These are phyloP conservation scores for Drosophila anomalipes DNA, from an alignment of 2,888 invertebrate species.

Conservation along the genomic window DNA sequence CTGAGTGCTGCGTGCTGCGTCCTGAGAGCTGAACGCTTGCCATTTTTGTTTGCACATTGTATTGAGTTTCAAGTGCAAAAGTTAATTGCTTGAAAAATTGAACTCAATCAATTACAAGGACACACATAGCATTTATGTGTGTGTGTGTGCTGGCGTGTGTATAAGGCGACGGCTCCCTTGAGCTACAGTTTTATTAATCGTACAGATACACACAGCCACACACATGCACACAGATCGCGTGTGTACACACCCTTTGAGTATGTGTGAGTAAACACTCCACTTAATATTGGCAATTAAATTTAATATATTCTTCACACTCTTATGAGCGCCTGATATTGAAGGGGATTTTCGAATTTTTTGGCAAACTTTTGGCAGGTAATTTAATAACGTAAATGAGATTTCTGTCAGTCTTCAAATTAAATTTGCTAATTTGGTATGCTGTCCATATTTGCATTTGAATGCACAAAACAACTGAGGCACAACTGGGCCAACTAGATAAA, in stretches of 20 bases:
- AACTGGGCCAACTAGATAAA: slow-evolving; percentile 49
- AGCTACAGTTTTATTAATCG: slow-evolving; percentile 20
- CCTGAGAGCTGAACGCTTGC: slow-evolving; percentile 16
- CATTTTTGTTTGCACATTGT: slow-evolving; percentile 68
- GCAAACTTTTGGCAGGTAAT: not conserved
- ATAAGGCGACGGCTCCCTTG: slow-evolving; percentile 10
- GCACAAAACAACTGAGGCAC: slow-evolving; percentile 29
- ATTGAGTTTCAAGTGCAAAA: slow-evolving; percentile 66
- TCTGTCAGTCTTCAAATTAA: slow-evolving; percentile 1
- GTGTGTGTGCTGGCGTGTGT: not conserved
- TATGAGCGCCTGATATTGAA: slow-evolving; percentile 1
- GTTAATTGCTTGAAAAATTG: slow-evolving; percentile 80
- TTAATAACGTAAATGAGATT: slow-evolving; percentile 2
- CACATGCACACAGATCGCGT: slow-evolving; percentile 8
- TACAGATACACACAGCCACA: not conserved
- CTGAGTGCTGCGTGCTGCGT: not conserved
- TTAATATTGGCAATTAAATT: slow-evolving; percentile 65
- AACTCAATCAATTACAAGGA: slow-evolving; percentile 74
- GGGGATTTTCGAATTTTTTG: not conserved
- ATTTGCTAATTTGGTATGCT: slow-evolving; percentile 54
- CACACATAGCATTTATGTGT: slow-evolving; percentile 11
- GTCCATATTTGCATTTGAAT: slow-evolving; percentile 56
- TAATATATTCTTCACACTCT: slow-evolving; percentile 32
- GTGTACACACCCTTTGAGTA: slow-evolving; percentile 18
- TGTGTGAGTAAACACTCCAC: slow-evolving; percentile 41